phyloP scores from a whole-genome alignment of 1,140 invertebrate species.

The Neocloeon triangulifer region DNA sequence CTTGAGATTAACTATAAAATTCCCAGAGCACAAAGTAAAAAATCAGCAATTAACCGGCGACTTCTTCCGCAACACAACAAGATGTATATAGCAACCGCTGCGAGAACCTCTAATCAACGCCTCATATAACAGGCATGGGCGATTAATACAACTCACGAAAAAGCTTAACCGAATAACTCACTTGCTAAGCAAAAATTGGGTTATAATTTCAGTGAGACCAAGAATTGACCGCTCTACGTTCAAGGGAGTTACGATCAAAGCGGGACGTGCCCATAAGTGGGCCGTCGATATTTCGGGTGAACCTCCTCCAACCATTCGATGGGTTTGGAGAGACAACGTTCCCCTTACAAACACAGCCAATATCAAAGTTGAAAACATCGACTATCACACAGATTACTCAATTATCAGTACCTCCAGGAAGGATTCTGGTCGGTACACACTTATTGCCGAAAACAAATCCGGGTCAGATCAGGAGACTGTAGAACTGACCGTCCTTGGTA shows the following conservation, averaged over 20 bases:
- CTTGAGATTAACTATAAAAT: no score
- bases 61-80: no score
- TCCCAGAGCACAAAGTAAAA: no score
- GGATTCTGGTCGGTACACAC: constrained; percentile 78
- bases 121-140: no score
- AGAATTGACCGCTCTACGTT: constrained; percentile 79
- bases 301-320: constrained; percentile 62
- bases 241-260: constrained; percentile 65
- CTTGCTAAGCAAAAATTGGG: no score
- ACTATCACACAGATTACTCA: constrained; percentile 78
- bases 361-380: constrained; percentile 70
- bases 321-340: constrained; percentile 68
- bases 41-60: no score
- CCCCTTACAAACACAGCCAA: constrained; percentile 58
- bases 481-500: constrained; percentile 74
- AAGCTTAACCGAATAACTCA: no score
- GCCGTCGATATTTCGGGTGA: constrained; percentile 76
- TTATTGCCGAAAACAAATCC: constrained; percentile 71
- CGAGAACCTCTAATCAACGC: no score
- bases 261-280: constrained; percentile 78
- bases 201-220: constrained; percentile 47
- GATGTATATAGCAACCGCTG: no score
- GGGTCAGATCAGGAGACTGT: constrained; percentile 76
- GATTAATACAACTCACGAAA: no score
- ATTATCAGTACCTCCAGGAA: constrained; percentile 60